Conservation (phyloP, 1,140 invertebrate species). For the Drosophila pandora region DNA sequence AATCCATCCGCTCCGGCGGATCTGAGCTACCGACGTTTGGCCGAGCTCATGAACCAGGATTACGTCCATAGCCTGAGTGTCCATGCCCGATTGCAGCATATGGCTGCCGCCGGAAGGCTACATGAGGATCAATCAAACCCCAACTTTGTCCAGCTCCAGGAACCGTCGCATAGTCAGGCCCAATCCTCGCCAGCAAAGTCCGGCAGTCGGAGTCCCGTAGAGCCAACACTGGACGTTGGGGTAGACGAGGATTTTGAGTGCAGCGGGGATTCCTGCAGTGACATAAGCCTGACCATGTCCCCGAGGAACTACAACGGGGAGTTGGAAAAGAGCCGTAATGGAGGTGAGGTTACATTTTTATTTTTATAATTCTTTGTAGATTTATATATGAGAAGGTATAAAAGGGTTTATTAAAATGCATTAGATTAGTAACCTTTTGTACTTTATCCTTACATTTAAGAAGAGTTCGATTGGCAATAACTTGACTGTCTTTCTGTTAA, state of each 20-base stretch:
- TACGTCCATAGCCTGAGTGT: conserved; percentile 72
- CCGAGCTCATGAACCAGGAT: conserved; percentile 74
- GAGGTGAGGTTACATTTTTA: conserved; percentile 38
- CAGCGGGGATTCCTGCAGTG: conserved; percentile 79
- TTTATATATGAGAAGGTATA: too few species aligned
- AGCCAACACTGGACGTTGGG: conserved; percentile 71
- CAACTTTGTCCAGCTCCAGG: conserved; percentile 18
- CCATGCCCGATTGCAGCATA: conserved; percentile 67
- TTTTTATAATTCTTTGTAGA: too few species aligned
- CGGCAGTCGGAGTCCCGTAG: conserved; percentile 46
- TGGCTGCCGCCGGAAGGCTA: conserved; percentile 47
- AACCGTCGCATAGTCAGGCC: conserved; percentile 22
- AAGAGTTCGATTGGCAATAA: too few species aligned
- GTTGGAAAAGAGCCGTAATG: conserved; percentile 74
- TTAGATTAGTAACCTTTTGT: too few species aligned
- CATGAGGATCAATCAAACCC: conserved; percentile 47
- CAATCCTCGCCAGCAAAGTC: conserved; percentile 60
- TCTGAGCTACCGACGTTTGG: conserved; percentile 65
- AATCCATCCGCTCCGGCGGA: conserved; percentile 50
- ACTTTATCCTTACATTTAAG: too few species aligned
- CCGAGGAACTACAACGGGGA: conserved; percentile 72
- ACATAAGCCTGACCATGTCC: conserved; percentile 82
- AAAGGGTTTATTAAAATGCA: too few species aligned
- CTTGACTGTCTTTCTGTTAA: too few species aligned
- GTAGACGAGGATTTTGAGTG: conserved; percentile 80